Percentiles rank a stretch among this genome's conserved stretches.
phyloP scores from a whole-genome alignment of 2,888 invertebrate species.

The Catocala nupta region DNA sequence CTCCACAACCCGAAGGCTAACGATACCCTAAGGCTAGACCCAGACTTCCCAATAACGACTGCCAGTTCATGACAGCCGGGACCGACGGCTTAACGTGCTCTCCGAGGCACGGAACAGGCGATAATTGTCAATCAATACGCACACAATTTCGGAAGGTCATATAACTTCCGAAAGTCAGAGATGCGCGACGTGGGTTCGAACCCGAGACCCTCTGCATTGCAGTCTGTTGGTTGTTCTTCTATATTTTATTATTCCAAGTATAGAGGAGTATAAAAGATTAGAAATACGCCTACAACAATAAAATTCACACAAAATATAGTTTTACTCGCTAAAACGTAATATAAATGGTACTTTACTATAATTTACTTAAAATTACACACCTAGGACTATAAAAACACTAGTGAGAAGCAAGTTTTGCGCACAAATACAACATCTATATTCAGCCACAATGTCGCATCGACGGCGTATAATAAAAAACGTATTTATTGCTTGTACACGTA shows the following conservation, averaged over 20 bases:
- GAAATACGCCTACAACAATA: slow-evolving; percentile 28
- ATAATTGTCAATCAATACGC: no score
- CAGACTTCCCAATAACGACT: no score
- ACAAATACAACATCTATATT: slow-evolving; percentile 81
- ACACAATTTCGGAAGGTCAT: no score
- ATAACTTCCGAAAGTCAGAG: no score
- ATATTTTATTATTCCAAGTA: not conserved
- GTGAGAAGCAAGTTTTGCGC: slow-evolving; percentile 75
- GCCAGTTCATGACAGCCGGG: no score
- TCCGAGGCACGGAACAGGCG: no score
- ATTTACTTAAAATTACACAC: slow-evolving; percentile 49
- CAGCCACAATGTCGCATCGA: slow-evolving; percentile 74
- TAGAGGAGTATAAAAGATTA: slow-evolving; percentile 29
- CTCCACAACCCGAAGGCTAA: no score
- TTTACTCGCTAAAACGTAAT: slow-evolving; percentile 39
- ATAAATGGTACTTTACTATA: slow-evolving; percentile 38
- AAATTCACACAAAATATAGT: slow-evolving; percentile 33
- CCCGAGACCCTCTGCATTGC: no score
- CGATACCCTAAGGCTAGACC: no score
- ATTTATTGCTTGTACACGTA: slow-evolving; percentile 87
- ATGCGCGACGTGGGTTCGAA: no score
- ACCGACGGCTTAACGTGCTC: no score
- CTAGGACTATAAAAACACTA: slow-evolving; percentile 64
- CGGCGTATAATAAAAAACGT: slow-evolving; percentile 80
- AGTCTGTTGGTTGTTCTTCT: no score